phyloP scores from a whole-genome alignment of 1,140 invertebrate genomes.

The Argopecten irradians region DNA sequence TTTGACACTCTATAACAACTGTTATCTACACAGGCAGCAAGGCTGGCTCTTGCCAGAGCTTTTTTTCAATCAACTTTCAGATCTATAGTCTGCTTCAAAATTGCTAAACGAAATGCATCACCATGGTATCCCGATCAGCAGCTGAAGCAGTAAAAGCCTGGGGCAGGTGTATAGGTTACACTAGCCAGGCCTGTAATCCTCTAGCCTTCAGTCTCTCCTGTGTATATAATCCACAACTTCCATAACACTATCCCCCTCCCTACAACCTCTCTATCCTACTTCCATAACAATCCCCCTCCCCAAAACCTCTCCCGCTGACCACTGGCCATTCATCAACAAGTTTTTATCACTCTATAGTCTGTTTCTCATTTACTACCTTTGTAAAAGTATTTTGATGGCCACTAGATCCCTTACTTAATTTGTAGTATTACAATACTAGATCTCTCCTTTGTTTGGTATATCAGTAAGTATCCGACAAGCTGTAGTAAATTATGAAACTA shows the following conservation, averaged over 20 bases:
- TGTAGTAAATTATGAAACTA: no score
- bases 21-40: background rate
- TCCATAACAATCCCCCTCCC: background rate
- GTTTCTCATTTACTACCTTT: no score
- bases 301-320: background rate
- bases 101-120: background rate
- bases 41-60: slow-evolving; percentile 5
- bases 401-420: no score
- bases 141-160: background rate
- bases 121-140: background rate
- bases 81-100: slow-evolving; percentile 21
- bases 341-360: background rate
- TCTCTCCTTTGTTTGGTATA: no score
- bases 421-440: no score
- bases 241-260: background rate
- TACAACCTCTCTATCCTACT: background rate
- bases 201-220: background rate
- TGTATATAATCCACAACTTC: background rate
- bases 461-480: no score
- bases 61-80: slow-evolving; percentile 16
- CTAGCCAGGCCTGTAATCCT: background rate
- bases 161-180: slow-evolving; percentile 8
- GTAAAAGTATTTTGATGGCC: no score
- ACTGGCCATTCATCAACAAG: background rate
- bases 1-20: background rate